Base-by-base conservation (phyloP, 2,113 vertebrate species). In the Sinosuthora webbiana region DNA sequence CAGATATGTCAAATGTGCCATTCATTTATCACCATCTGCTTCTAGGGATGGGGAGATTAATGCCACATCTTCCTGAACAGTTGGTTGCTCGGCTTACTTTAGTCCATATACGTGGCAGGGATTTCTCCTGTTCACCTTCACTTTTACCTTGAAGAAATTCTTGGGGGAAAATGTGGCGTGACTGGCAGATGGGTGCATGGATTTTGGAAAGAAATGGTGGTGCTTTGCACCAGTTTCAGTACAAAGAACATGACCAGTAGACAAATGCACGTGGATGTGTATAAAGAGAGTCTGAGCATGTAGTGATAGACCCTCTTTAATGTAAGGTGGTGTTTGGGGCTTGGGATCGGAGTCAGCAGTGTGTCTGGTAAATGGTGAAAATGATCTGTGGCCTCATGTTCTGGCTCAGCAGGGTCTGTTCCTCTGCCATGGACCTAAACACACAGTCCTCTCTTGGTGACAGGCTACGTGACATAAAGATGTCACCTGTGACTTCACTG, bases 1-100 rank as follows among this genome's bases (percentile, higher is more conserved):
- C 75, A 88, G 64, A 91, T 90, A 95, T 95, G 68, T 94, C 93
- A 94, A 88, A 91, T 90, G 81, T 63, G 87, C 75, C 94, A 83
- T 63, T 95, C 85, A 76, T 65, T 95, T 89, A 76, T 83, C 52
- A 88, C 84, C 87, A 95, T 91, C 94, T 95, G 96, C 75, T 93
- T 74, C 63, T 19, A 74, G n/a, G 47, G 24, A 74, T 63, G 44
- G 33, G 64, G 42, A 77, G 81, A 85, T 56, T 86, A 85, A 90
- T 85, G 82, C 19, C 31, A 1, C 88, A 35, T 87, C 91, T 94
- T 93, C 81, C 87, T 82, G 70, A 89, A 83, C 50, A 76, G 81
- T 80, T 87, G 39, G 55, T 63, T 93, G 88, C 55, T 80, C 14
- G 31, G 81, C 62, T 94, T 87, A 60, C 45, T 87, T 89, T 69